Conservation (phyloP, 2,797 vertebrate species). For the Propithecus deckenii region DNA sequence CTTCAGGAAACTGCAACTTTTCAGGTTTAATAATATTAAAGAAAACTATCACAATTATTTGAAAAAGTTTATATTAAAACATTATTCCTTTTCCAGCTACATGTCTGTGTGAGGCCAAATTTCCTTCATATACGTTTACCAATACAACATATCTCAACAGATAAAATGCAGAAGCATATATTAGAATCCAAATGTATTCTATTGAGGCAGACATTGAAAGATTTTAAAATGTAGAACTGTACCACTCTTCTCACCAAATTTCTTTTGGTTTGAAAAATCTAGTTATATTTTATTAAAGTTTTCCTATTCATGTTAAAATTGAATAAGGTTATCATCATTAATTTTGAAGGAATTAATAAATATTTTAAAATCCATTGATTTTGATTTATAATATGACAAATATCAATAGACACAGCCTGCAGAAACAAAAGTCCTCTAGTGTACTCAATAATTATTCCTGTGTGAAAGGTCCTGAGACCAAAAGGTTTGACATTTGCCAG, state of each 20-base stretch:
- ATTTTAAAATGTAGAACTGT: not conserved
- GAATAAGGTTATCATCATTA: not conserved
- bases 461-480: not conserved
- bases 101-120: not conserved
- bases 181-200: not conserved
- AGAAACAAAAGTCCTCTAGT: not conserved
- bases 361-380: not conserved
- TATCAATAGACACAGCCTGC: not conserved
- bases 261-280: not conserved
- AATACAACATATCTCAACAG: not conserved
- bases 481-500: not conserved
- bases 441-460: not conserved
- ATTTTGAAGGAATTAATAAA: not conserved
- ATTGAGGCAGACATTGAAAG: not conserved
- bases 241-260: not conserved
- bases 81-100: not conserved
- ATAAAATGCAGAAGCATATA: conserved; percentile 31
- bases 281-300: not conserved
- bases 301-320: not conserved
- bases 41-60: not conserved
- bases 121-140: not conserved
- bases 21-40: not conserved
- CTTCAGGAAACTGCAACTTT: conserved; percentile 1
- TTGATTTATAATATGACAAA: not conserved
- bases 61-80: not conserved